Percentiles rank a stretch among this genome's conserved stretches.
Evolutionary conservation across 2,888 invertebrate species (phyloP).

Genomic region (Hirudinaria manillensis): DNA sequence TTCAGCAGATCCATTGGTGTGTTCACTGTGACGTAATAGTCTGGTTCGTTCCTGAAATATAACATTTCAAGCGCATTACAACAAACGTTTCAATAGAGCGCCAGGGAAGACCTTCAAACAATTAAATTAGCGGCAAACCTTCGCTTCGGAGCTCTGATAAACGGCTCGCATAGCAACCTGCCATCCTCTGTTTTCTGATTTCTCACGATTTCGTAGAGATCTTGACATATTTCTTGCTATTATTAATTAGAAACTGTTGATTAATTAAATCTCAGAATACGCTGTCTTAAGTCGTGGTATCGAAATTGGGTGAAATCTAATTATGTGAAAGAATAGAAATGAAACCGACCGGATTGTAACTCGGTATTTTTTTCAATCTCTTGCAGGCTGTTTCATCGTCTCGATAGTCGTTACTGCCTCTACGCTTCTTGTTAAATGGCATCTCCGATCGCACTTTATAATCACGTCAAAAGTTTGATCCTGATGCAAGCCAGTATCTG

Average conservation of each 20-base stretch:
- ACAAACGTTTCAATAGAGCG: neutral
- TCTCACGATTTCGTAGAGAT: slow-evolving; percentile 82
- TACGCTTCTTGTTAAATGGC: slow-evolving; percentile 7
- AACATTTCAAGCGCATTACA: too few relatives aligned
- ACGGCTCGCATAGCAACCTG: slow-evolving; percentile 79
- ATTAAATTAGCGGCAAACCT: slow-evolving; percentile 60
- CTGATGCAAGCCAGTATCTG: too few relatives aligned
- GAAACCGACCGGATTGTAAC: neutral
- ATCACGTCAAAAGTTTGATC: too few relatives aligned
- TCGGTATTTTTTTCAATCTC: slow-evolving; percentile 10
- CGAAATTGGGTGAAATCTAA: too few relatives aligned
- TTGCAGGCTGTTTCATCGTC: slow-evolving; percentile 2
- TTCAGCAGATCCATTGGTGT: slow-evolving; percentile 90
- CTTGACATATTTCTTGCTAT: slow-evolving; percentile 63
- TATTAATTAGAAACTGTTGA: neutral
- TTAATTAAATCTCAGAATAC: neutral
- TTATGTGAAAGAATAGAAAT: too few relatives aligned
- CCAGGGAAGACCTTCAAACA: neutral
- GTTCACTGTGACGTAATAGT: slow-evolving; percentile 67
- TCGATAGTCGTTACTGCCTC: slow-evolving; percentile 1
- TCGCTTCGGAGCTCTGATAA: slow-evolving; percentile 87
- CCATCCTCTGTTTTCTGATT: slow-evolving; percentile 89
- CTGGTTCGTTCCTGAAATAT: slow-evolving; percentile 51
- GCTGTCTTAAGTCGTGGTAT: neutral
- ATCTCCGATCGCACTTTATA: neutral